Evolutionary conservation across 2,797 vertebrate species (phyloP).

Genomic region (Rhabdophis nuchalis): DNA sequence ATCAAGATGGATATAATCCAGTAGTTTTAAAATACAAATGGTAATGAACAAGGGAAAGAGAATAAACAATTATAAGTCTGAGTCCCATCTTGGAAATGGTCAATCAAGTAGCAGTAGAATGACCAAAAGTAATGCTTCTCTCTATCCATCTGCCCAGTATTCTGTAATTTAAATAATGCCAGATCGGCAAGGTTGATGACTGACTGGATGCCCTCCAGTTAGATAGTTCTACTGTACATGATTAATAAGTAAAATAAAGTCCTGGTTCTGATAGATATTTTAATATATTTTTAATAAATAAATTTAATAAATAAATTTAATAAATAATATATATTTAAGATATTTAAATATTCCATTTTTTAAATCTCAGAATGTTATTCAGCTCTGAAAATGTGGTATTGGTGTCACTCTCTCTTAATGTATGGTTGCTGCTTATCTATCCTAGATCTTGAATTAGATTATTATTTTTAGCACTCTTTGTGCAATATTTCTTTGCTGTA

Average conservation of each 20-base stretch:
- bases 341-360: background rate
- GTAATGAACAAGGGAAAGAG: background rate
- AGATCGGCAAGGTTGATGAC: background rate
- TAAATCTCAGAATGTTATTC: background rate
- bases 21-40: background rate
- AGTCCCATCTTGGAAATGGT: background rate
- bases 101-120: background rate
- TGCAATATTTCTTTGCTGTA: background rate
- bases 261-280: background rate
- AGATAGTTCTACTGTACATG: background rate
- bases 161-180: background rate
- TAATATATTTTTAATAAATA: too few relatives aligned
- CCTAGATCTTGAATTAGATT: background rate
- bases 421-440: background rate
- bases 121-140: background rate
- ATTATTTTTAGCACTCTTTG: background rate
- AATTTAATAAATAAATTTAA: too few relatives aligned
- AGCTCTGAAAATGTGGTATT: background rate
- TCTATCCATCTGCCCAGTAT: background rate
- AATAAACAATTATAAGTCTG: background rate
- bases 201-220: background rate
- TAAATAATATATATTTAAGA: too few relatives aligned
- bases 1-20: background rate
- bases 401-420: background rate
- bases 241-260: background rate